Evolutionary conservation across 30 jellyfish, hydroid and myxozoan species (phyloP), one percentile per base, ranked within the genome.

Genomic region (Phacellophora camtschatica): DNA sequence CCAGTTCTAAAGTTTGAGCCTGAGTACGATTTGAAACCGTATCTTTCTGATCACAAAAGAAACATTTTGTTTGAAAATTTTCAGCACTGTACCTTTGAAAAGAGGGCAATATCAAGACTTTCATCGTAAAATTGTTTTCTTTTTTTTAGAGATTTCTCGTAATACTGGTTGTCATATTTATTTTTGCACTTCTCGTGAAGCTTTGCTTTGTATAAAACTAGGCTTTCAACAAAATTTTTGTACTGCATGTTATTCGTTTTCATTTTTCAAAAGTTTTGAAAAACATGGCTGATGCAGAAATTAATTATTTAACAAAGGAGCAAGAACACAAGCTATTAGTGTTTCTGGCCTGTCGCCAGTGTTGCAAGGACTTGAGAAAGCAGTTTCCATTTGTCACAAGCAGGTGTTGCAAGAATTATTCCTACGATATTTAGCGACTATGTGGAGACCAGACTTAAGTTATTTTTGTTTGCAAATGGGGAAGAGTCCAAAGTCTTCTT

Each of bases 1-100:
- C 83, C 0, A 68, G 83, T 4, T 48, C 74, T 1, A 68, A 4
- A 0, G 68, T 68, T 18, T 68, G 83, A 28, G 83, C 83, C 20
- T 68, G 23, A 0, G 83, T 39, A 4, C 36, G 70, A 39, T 27
- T 37, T 2, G 36, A 71, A 3, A 1, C 0, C 2, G 31, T 18
- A 4, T 68, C 68, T 13, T 68, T 28, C 41, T 22, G 1, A 0
- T 46, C 68, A 12, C 66, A 39, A 20, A 68, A 68, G 10, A 39
- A 46, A 22, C 66, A 68, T 3, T 0, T 22, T 0, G 50, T 48
- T 0, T 0, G 0, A 42, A 43, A 48, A 16, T 71, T 71, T 0
- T 39, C 35, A 0, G 84, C 54, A 37, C 84, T 71, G 13, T 3
- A 43, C 18, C 51, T 25, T 1, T 1, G 72, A 42, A 29, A 72